These are phyloP conservation scores for Schizotus pectinicornis DNA, from an alignment of 2,888 invertebrate species.

Conservation along the genomic window DNA sequence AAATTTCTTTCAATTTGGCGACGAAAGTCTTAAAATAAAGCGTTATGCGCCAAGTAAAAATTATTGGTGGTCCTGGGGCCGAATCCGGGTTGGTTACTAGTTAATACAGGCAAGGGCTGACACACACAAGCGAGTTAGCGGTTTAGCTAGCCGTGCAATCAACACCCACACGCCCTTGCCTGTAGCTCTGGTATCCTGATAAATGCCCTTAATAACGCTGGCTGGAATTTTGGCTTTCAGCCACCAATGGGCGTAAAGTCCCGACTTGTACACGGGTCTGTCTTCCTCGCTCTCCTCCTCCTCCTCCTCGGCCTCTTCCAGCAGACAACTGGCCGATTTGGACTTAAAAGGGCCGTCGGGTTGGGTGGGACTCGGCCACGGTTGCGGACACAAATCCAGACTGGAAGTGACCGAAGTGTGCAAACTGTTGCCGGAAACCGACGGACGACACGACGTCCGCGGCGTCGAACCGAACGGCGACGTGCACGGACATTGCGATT, in stretches of 20 bases:
- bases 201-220: slow-evolving; percentile 61
- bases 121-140: slow-evolving; percentile 38
- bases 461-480: slow-evolving; percentile 78
- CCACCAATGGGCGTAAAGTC: slow-evolving; percentile 93
- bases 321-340: slow-evolving; percentile 46
- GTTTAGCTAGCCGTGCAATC: slow-evolving; percentile 28
- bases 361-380: slow-evolving; percentile 49
- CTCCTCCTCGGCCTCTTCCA: slow-evolving; percentile 34
- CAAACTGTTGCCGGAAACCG: slow-evolving; percentile 64
- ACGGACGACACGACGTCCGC: slow-evolving; percentile 68
- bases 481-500: slow-evolving; percentile 74
- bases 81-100: too few relatives aligned
- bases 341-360: slow-evolving; percentile 40
- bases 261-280: slow-evolving; percentile 72
- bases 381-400: slow-evolving; percentile 59
- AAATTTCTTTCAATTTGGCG: too few relatives aligned
- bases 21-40: too few relatives aligned
- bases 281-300: slow-evolving; percentile 37
- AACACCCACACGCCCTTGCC: slow-evolving; percentile 57
- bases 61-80: too few relatives aligned
- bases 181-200: slow-evolving; percentile 52
- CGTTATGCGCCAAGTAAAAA: too few relatives aligned
- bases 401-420: slow-evolving; percentile 62
- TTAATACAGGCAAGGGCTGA: slow-evolving; percentile 45
- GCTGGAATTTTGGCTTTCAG: slow-evolving; percentile 83